Conservation (phyloP, 30 jellyfish, hydroid and myxozoan genomes). For the Aurelia sp. region DNA sequence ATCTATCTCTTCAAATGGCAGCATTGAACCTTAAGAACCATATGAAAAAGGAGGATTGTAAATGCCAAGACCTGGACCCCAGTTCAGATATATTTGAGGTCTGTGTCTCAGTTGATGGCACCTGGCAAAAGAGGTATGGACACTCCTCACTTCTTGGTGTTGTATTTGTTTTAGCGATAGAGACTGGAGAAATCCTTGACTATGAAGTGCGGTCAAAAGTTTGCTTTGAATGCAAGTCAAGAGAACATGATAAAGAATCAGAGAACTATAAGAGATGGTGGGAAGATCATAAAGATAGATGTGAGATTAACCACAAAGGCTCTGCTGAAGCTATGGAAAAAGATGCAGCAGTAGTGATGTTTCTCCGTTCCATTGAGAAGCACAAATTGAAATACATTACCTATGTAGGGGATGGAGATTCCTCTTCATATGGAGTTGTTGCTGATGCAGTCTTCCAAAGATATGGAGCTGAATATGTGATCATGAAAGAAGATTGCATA, state of each 20-base stretch:
- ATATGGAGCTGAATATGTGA: neutral
- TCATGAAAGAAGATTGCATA: constrained; percentile 21
- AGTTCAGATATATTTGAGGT: constrained; percentile 2
- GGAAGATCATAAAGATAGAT: neutral
- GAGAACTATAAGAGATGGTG: constrained; percentile 14
- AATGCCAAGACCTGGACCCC: constrained; percentile 11
- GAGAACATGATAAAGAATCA: neutral
- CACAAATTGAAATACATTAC: constrained; percentile 2
- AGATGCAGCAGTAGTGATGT: constrained; percentile 1
- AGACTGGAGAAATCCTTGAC: constrained; percentile 24
- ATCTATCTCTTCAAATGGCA: neutral
- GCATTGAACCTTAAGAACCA: neutral
- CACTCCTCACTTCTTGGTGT: constrained; percentile 11
- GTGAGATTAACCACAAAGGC: constrained; percentile 10
- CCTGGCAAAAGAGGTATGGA: constrained; percentile 18
- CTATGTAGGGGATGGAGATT: constrained; percentile 23
- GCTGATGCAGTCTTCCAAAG: constrained; percentile 2
- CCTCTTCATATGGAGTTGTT: constrained; percentile 12
- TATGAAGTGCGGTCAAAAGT: constrained; percentile 19
- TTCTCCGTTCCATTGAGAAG: constrained; percentile 19
- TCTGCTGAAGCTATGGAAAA: constrained; percentile 2
- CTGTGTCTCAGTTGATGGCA: constrained; percentile 6
- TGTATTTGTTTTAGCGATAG: constrained; percentile 7
- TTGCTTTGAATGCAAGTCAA: constrained; percentile 10
- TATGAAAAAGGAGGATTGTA: neutral